phyloP scores from a whole-genome alignment of 2,113 vertebrate genomes.

The Colistium nudipinnis region DNA sequence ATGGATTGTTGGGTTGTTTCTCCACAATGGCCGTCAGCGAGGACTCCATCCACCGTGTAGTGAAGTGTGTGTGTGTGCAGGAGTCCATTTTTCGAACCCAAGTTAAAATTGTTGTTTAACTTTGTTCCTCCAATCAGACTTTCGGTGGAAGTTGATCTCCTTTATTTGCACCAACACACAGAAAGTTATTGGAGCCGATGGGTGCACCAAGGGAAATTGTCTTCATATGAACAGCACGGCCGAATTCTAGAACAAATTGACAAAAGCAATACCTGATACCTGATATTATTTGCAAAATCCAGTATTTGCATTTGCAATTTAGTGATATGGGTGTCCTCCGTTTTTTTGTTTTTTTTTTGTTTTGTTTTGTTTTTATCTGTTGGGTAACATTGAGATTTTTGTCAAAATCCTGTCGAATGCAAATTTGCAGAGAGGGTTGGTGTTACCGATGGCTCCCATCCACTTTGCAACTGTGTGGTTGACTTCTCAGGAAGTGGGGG shows the following conservation, averaged over 20 bases:
- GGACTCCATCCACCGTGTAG: constrained; percentile 29
- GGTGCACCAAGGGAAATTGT: background rate
- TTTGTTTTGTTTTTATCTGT: background rate
- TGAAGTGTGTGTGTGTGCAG: constrained; percentile 39
- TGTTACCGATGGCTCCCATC: background rate
- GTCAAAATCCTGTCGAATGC: constrained; percentile 1
- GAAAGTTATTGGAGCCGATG: constrained; percentile 1
- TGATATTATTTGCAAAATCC: constrained; percentile 33
- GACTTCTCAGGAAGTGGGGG: constrained; percentile 60
- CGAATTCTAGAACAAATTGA: constrained; percentile 43
- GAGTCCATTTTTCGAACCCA: constrained; percentile 24
- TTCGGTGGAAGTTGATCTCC: background rate
- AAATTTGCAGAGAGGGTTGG: constrained; percentile 5
- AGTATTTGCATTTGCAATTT: too few species aligned
- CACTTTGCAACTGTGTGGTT: constrained; percentile 12
- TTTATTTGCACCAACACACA: constrained; percentile 16
- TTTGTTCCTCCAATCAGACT: constrained; percentile 10
- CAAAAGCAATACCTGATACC: constrained; percentile 63
- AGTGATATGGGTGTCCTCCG: background rate
- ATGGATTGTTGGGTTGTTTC: constrained; percentile 32
- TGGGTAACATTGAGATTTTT: constrained; percentile 10
- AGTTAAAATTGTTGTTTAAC: too few species aligned
- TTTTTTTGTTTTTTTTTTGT: background rate
- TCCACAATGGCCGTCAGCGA: constrained; percentile 18
- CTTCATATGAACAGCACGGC: constrained; percentile 4